A percentile compares a stretch with the other conserved stretches of the same genome.
Evolutionary conservation across 2,888 invertebrate species (phyloP).

Genomic region (Poecilus cupreus): DNA sequence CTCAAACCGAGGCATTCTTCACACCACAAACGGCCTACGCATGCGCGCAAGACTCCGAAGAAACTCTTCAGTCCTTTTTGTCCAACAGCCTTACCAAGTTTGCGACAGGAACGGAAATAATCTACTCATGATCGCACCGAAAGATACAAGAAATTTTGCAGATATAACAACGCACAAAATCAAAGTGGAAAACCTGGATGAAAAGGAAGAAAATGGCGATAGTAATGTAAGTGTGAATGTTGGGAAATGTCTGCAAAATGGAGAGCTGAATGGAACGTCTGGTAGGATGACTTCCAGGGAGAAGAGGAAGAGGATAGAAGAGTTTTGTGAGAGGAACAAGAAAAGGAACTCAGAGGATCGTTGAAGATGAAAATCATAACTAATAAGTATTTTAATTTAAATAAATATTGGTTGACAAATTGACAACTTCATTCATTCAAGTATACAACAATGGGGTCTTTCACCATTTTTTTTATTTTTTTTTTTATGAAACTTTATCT

Average conservation of each 20-base stretch:
- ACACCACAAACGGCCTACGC: constrained; percentile 63
- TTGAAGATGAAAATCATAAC: constrained; percentile 1
- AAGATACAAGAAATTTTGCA: constrained; percentile 57
- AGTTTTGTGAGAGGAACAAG: constrained; percentile 46
- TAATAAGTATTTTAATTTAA: too few species aligned
- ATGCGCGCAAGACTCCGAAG: constrained; percentile 69
- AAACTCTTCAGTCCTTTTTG: constrained; percentile 66
- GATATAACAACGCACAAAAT: constrained; percentile 42
- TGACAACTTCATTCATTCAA: too few species aligned
- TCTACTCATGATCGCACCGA: constrained; percentile 81
- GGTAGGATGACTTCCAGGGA: constrained; percentile 21
- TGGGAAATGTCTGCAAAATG: background rate
- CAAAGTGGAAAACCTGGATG: constrained; percentile 58
- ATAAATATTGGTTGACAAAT: too few species aligned
- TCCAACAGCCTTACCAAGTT: constrained; percentile 67
- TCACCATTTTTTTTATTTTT: too few species aligned
- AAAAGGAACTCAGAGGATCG: constrained; percentile 26
- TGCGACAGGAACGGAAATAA: constrained; percentile 81
- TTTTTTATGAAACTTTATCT: too few species aligned
- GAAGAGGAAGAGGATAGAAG: constrained; percentile 47
- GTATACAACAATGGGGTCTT: too few species aligned
- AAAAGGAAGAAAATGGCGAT: constrained; percentile 24
- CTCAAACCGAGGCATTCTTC: constrained; percentile 54
- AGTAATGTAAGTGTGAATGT: background rate
- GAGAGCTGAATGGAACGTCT: constrained; percentile 36